Percentiles rank a stretch among this genome's conserved stretches.
Evolutionary conservation across 2,113 vertebrate species (phyloP).

Genomic region (Beaufortia kweichowensis): DNA sequence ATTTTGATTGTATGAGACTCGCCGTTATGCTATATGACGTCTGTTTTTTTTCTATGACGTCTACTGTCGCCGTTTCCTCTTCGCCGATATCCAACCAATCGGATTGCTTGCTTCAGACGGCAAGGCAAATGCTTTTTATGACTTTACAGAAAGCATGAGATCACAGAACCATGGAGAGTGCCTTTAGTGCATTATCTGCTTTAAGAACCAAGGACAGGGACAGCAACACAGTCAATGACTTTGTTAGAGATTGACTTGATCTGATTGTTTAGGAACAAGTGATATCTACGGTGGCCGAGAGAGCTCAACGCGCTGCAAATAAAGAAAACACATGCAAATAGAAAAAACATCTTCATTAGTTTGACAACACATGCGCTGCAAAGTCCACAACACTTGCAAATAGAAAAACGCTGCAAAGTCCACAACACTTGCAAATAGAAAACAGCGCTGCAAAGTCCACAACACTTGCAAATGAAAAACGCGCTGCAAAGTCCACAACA

Average conservation of each 20-base stretch:
- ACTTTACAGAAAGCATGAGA: not conserved
- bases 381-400: too few relatives aligned
- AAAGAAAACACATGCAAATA: too few relatives aligned
- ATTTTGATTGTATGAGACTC: constrained; percentile 26
- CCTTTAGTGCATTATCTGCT: constrained; percentile 29
- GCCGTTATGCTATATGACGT: constrained; percentile 10
- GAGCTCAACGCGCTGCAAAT: too few relatives aligned
- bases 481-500: too few relatives aligned
- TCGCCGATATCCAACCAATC: constrained; percentile 19
- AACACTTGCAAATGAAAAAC: too few relatives aligned
- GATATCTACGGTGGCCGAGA: too few relatives aligned
- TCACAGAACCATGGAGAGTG: constrained; percentile 48
- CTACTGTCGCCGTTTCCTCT: constrained; percentile 29
- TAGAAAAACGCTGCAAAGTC: too few relatives aligned
- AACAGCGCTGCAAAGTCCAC: too few relatives aligned
- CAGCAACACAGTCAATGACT: not conserved
- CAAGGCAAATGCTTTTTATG: not conserved
- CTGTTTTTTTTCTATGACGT: constrained; percentile 35
- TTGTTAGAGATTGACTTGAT: constrained; percentile 4
- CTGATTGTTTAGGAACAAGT: not conserved
- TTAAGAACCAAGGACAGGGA: constrained; percentile 55
- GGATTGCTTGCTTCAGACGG: not conserved
- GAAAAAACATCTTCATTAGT: too few relatives aligned
- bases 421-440: too few relatives aligned
- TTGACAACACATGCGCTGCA: too few relatives aligned